These are phyloP conservation scores for Orientallactaga bullata DNA, from an alignment of 2,113 vertebrate species.

Conservation along the genomic window DNA sequence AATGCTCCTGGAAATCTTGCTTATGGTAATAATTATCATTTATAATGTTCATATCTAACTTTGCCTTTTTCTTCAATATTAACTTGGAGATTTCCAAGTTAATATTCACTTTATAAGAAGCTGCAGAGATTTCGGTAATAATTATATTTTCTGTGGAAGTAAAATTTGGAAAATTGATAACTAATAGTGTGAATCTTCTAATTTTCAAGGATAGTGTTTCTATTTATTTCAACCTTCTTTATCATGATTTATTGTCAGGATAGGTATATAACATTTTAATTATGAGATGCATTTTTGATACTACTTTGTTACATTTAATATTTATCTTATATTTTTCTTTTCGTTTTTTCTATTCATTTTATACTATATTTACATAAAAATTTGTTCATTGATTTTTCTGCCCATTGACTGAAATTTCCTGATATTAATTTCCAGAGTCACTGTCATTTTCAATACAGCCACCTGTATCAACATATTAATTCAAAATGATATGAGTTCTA, in stretches of 20 bases:
- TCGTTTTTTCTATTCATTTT: not conserved
- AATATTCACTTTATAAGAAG: not conserved
- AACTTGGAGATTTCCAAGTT: not conserved
- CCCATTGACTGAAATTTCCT: not conserved
- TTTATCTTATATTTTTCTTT: too few relatives aligned
- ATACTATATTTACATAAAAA: not conserved
- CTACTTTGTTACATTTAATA: not conserved
- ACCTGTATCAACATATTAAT: not conserved
- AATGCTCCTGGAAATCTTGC: not conserved
- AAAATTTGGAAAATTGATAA: not conserved
- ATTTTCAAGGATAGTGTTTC: not conserved
- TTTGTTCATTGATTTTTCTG: not conserved
- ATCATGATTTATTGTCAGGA: not conserved
- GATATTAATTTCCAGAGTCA: not conserved
- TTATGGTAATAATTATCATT: not conserved
- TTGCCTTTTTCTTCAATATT: not conserved
- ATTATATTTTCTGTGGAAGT: not conserved
- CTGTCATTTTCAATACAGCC: not conserved
- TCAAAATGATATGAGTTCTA: not conserved
- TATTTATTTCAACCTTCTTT: not conserved
- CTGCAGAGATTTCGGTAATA: not conserved
- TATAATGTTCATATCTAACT: not conserved
- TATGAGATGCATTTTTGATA: not conserved
- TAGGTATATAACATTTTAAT: not conserved
- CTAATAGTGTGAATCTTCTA: not conserved